These are phyloP conservation scores for Zygogramma bicolorata DNA, from an alignment of 2,888 invertebrate species.

Conservation along the genomic window DNA sequence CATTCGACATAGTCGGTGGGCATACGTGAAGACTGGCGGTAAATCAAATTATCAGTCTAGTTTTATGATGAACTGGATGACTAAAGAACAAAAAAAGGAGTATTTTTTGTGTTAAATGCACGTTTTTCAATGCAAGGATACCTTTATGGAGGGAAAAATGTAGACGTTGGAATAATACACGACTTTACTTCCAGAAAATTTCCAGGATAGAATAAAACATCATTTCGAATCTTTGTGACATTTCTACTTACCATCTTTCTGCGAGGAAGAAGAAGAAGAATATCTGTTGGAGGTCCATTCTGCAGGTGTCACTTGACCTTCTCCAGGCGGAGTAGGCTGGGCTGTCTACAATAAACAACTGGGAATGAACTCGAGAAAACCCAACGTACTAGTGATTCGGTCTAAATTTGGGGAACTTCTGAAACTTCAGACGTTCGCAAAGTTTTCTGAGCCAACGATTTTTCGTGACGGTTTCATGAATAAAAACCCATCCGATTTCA, in stretches of 20 bases:
- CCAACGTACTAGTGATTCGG: neutral
- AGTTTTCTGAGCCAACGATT: neutral
- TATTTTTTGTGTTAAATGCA: too few species aligned
- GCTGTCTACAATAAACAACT: slow-evolving; percentile 9
- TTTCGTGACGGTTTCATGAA: too few species aligned
- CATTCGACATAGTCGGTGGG: too few species aligned
- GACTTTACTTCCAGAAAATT: neutral
- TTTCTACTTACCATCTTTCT: slow-evolving; percentile 38
- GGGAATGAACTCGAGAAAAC: neutral
- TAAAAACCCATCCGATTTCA: too few species aligned
- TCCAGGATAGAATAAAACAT: neutral
- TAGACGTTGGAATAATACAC: too few species aligned
- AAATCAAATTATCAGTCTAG: too few species aligned
- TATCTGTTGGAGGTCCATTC: slow-evolving; percentile 16
- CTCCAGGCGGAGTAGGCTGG: slow-evolving; percentile 35
- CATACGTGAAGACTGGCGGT: too few species aligned
- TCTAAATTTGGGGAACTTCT: neutral
- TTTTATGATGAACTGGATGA: too few species aligned
- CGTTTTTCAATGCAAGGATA: too few species aligned
- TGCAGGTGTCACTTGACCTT: neutral
- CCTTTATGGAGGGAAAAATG: neutral
- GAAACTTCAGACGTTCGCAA: neutral
- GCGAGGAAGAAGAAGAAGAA: neutral
- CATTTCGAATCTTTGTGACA: neutral
- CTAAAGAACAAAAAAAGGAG: too few species aligned